A percentile compares a stretch with the other conserved stretches of the same genome.
Conservation (phyloP, 2,888 invertebrate genomes). For the Ectemnius lituratus region DNA sequence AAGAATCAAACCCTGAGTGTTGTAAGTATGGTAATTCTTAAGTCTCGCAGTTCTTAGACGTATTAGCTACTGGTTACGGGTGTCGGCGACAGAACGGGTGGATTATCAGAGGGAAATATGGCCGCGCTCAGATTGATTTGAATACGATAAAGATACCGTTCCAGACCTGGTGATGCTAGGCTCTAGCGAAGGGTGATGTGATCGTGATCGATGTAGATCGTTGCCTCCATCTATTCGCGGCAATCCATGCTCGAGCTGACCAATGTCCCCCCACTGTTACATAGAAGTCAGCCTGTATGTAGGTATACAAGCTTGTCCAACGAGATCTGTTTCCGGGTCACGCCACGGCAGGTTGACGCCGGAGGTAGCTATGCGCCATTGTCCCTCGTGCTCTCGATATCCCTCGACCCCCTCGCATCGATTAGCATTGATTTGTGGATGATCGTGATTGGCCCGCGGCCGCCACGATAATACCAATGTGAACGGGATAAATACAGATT, state of each 20-base stretch:
- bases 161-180: constrained; percentile 51
- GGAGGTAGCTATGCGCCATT: constrained; percentile 52
- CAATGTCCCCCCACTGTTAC: constrained; percentile 42
- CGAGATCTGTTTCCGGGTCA: constrained; percentile 71
- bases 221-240: constrained; percentile 67
- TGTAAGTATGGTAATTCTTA: no score
- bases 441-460: constrained; percentile 65
- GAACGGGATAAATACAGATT: constrained; percentile 17
- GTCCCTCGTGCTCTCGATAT: constrained; percentile 56
- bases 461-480: constrained; percentile 33
- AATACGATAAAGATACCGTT: constrained; percentile 63
- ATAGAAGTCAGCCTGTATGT: constrained; percentile 22
- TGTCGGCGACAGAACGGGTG: constrained; percentile 7
- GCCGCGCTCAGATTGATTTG: constrained; percentile 41
- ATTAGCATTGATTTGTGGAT: constrained; percentile 72
- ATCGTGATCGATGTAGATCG: constrained; percentile 76
- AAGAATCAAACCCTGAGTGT: no score
- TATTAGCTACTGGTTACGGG: no score
- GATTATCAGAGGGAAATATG: constrained; percentile 45
- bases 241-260: constrained; percentile 55
- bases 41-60: no score
- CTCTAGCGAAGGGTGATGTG: constrained; percentile 65
- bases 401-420: constrained; percentile 64
- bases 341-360: constrained; percentile 73
- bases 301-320: constrained; percentile 29